Conservation (phyloP, 1,140 invertebrate genomes). For the Cydia fagiglandana region DNA sequence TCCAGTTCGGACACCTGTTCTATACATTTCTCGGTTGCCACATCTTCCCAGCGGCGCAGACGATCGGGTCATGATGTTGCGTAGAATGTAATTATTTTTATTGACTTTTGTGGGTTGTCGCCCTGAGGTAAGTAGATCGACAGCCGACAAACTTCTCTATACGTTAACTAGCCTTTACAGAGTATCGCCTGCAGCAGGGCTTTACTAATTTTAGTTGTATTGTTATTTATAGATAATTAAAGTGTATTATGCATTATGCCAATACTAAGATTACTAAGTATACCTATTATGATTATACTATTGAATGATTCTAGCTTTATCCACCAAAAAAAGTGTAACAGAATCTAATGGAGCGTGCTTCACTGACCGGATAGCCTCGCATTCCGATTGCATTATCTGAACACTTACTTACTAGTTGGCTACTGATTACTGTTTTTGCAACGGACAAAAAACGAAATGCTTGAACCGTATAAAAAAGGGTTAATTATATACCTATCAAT, state of each 20-base stretch:
- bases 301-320: background rate
- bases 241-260: background rate
- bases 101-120: constrained; percentile 8
- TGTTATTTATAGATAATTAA: background rate
- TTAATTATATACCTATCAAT: constrained; percentile 36
- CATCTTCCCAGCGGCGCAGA: constrained; percentile 9
- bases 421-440: constrained; percentile 29
- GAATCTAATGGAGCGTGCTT: constrained; percentile 10
- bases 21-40: constrained; percentile 14
- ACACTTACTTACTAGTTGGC: background rate
- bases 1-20: constrained; percentile 19
- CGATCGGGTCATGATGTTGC: constrained; percentile 5
- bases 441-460: constrained; percentile 4
- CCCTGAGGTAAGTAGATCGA: background rate
- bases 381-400: constrained; percentile 20
- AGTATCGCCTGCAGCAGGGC: background rate
- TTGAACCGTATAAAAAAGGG: constrained; percentile 1
- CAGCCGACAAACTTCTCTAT: background rate
- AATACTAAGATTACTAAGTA: background rate
- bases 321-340: constrained; percentile 8
- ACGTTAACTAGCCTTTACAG: background rate
- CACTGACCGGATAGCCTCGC: constrained; percentile 12
- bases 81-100: constrained; percentile 2
- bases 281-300: background rate
- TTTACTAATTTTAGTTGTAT: background rate